Conservation (phyloP, 2,113 vertebrate species). For the Cyphomyrus discorhynchus region DNA sequence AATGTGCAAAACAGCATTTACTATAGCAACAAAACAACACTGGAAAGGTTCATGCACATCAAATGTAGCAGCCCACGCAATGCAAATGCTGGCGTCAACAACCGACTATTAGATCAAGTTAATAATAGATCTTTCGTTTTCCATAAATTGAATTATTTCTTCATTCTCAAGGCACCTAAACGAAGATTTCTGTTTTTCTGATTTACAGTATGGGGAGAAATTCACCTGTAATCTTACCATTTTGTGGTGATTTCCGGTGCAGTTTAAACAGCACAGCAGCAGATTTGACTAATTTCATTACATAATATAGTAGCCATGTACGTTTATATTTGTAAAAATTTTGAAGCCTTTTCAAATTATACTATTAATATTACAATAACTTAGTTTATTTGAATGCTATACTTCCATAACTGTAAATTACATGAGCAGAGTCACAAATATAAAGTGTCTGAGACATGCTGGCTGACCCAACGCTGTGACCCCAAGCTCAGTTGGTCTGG, state of each 20-base stretch:
- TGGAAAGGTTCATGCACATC: neutral
- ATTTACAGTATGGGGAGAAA: neutral
- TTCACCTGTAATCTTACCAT: neutral
- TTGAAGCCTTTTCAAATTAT: no score
- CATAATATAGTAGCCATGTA: no score
- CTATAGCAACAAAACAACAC: neutral
- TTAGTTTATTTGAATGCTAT: no score
- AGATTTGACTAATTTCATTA: no score
- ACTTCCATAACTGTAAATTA: no score
- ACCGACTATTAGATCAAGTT: neutral
- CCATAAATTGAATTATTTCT: neutral
- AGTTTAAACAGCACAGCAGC: neutral
- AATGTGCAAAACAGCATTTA: neutral
- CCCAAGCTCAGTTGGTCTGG: no score
- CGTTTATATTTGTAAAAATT: no score
- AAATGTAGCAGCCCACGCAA: no score
- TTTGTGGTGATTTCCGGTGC: neutral
- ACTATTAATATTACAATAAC: no score
- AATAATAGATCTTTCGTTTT: neutral
- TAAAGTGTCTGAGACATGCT: no score
- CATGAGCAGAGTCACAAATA: no score
- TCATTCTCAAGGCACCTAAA: neutral
- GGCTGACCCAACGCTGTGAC: no score
- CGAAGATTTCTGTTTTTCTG: neutral
- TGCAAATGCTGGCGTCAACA: neutral